phyloP scores from a whole-genome alignment of 2,888 invertebrate species.

The Axea sp. region DNA sequence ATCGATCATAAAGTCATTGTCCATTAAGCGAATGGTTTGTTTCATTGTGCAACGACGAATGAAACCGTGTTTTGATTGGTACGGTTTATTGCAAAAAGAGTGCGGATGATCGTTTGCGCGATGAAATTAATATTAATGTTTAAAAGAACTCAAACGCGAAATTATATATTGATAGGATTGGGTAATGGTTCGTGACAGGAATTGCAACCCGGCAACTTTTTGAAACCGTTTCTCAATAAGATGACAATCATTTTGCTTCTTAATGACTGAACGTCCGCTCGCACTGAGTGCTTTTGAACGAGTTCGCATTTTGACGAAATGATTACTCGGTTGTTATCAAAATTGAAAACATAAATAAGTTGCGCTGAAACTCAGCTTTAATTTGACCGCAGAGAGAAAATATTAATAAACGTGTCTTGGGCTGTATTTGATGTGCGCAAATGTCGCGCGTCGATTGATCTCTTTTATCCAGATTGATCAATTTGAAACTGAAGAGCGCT shows the following conservation, averaged over 20 bases:
- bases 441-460: neutral
- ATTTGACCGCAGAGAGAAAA: too few species aligned
- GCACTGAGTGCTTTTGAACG: neutral
- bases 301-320: neutral
- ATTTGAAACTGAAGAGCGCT: conserved; percentile 5
- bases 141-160: neutral
- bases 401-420: too few species aligned
- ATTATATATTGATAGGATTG: conserved; percentile 26
- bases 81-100: conserved; percentile 15
- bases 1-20: conserved; percentile 10
- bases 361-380: too few species aligned
- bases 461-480: too few species aligned
- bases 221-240: conserved; percentile 11
- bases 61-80: conserved; percentile 10
- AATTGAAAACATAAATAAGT: too few species aligned
- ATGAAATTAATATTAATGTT: conserved; percentile 33
- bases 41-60: conserved; percentile 7
- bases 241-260: conserved; percentile 3
- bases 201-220: conserved; percentile 2
- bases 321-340: neutral
- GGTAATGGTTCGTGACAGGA: conserved; percentile 26
- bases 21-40: conserved; percentile 32
- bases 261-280: neutral
- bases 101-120: conserved; percentile 5
- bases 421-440: too few species aligned